Evolutionary conservation across 2,113 vertebrate species (phyloP), one percentile per base, ranked within the genome.

Genomic region (Rutilus rutilus): DNA sequence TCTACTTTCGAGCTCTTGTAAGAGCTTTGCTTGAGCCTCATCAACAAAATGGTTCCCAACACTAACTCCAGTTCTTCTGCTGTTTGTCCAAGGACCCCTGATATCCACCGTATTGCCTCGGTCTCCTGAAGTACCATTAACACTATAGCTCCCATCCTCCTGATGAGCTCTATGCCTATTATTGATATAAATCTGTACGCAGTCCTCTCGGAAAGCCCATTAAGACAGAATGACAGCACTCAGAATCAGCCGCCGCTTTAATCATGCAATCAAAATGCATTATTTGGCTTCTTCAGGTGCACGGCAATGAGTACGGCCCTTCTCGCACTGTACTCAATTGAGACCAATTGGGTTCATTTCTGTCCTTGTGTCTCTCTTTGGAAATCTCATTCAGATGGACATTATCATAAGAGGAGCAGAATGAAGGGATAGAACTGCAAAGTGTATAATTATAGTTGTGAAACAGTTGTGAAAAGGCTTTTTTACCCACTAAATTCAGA

Each of bases 221-320:
- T 92, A 88, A 84, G 82, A 83, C 76, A 90, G 87, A 93, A 93
- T 90, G 90, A 91, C 90, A 88, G 90, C 88, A 86, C 88, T 85
- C 86, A 45, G 76, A 88, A 73, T 86, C 89, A 65, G 85, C 87
- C 85, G 74, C 89, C 77, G 3, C 88, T 88, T 90, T 92, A 93
- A 94, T 93, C 88, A 90, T 39, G 89, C 93, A 94, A 94, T 94
- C 92, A 93, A 89, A 93, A 65, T 86, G 90, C 90, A 91, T 92
- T 90, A 92, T 93, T 93, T 93, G 87, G 89, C 85, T 91, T 91
- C 91, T 83, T 85, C 92, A 92, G 93, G 90, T 93, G 92, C 90
- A 78, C 87, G 83, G 85, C 52, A 21, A 90, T 76, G 27, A 89
- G 89, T 27, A 71, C 76, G 59, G 85, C 88, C 86, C 77, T 71